Percentiles rank a stretch among this genome's conserved stretches.
These are phyloP conservation scores for Dicerorhinus sumatrensis DNA, from an alignment of 2,113 vertebrate species.

Conservation along the genomic window DNA sequence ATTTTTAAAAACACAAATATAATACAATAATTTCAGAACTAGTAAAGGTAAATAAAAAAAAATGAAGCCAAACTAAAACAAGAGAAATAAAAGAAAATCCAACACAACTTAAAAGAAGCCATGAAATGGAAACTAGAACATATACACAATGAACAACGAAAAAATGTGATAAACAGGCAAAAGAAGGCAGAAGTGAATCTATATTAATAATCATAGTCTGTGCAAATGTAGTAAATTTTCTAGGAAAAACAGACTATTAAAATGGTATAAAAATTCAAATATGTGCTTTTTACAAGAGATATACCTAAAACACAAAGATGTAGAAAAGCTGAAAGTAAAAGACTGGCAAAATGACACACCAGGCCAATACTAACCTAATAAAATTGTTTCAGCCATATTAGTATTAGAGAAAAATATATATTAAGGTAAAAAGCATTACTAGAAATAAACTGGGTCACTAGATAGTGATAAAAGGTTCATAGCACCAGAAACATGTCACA, in stretches of 20 bases:
- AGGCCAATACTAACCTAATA: not conserved
- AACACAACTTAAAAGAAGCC: not conserved
- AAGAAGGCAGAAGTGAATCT: not conserved
- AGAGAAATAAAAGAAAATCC: not conserved
- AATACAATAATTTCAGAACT: not conserved
- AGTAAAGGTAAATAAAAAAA: not conserved
- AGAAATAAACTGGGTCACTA: not conserved
- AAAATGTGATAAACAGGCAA: not conserved
- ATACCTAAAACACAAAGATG: not conserved
- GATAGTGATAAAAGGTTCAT: not conserved
- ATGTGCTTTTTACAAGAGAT: not conserved
- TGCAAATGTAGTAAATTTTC: not conserved
- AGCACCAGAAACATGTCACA: not conserved
- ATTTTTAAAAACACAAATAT: not conserved
- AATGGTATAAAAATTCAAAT: not conserved
- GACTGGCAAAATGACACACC: not conserved
- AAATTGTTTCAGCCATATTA: not conserved
- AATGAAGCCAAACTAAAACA: not conserved
- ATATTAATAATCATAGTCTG: not conserved
- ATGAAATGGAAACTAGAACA: not conserved
- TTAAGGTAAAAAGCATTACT: not conserved
- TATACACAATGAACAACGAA: not conserved
- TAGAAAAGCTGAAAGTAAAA: not conserved
- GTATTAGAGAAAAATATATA: not conserved
- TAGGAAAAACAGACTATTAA: not conserved